Base-by-base conservation (phyloP, 2,797 vertebrate genomes). In the Vipera ursinii region DNA sequence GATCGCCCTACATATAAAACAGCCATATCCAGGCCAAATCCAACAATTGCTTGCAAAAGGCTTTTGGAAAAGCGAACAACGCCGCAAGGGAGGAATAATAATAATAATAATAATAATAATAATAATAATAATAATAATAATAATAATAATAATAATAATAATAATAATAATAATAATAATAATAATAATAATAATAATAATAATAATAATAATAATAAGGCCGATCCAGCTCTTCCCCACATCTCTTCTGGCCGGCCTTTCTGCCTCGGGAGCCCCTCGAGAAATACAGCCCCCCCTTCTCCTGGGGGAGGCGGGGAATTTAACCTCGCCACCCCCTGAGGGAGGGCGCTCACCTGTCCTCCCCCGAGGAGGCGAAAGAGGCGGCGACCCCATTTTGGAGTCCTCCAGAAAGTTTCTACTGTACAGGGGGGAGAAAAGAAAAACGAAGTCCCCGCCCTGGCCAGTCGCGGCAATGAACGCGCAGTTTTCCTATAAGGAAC, bases 301-400 rank as follows among this genome's bases (percentile, higher is more conserved):
- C 53, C 20, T 2, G 38, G 63, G 48, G 86, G 63, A 44, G 65
- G n/a, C 56, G 8, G 53, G 1, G 26, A 60, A 8, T 4, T 51
- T 55, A 20, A 28, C 3, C 53, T 59, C 24, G 44, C 53, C 7
- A 28, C 51, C 53, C 20, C 63, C 56, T 6, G 93, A 87, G 55
- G 89, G 86, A 91, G 51, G n/a, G 6, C n/a, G 56, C 2, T 55
- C 95, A 96, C 96, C 96, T 96, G 96, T 91, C 73, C 91, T 91
- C 73, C 91, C 65, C 14, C 57, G 93, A 88, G 95, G 86, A 89
- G 92, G 93, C 90, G 94, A 93, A 91, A 93, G 92, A 32, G 92
- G 22, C 61, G 73, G 61, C 48, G 57, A 51, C 10, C 82, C 0
- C 3, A 91, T 89, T 87, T 93, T 94, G 95, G 94, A 93, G 92